phyloP scores from a whole-genome alignment of 2,888 invertebrate species.

The Cephalotes varians region DNA sequence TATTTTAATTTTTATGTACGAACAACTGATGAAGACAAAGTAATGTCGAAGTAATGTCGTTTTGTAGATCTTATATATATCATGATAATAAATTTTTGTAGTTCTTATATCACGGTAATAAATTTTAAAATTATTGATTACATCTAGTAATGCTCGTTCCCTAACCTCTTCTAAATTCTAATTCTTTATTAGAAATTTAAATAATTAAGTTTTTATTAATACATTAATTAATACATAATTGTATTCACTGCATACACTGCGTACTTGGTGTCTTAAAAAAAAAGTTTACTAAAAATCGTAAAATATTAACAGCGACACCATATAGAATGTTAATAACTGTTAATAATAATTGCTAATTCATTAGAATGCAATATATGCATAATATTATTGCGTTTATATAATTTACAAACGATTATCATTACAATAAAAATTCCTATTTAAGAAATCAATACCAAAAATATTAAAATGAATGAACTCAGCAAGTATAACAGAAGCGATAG shows the following conservation, averaged over 20 bases:
- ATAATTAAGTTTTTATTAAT: too few relatives aligned
- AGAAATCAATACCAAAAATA: neutral
- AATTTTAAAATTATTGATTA: too few relatives aligned
- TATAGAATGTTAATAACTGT: neutral
- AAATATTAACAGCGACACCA: neutral
- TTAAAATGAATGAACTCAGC: neutral
- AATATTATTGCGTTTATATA: neutral
- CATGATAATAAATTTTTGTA: too few relatives aligned
- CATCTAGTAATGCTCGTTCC: too few relatives aligned
- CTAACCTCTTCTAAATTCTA: too few relatives aligned
- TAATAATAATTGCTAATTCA: neutral
- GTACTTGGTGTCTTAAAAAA: neutral
- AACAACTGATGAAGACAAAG: too few relatives aligned
- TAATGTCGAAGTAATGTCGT: too few relatives aligned
- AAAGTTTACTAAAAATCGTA: neutral
- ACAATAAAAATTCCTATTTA: neutral
- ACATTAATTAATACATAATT: too few relatives aligned
- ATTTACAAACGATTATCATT: neutral
- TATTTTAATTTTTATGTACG: too few relatives aligned
- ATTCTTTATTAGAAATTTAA: too few relatives aligned
- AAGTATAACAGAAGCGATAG: neutral
- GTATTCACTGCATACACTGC: neutral
- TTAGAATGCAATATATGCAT: neutral
- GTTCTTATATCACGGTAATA: too few relatives aligned
- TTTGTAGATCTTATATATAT: too few relatives aligned